Conservation (phyloP, 2,797 vertebrate genomes). For the Oreochromis mossambicus region DNA sequence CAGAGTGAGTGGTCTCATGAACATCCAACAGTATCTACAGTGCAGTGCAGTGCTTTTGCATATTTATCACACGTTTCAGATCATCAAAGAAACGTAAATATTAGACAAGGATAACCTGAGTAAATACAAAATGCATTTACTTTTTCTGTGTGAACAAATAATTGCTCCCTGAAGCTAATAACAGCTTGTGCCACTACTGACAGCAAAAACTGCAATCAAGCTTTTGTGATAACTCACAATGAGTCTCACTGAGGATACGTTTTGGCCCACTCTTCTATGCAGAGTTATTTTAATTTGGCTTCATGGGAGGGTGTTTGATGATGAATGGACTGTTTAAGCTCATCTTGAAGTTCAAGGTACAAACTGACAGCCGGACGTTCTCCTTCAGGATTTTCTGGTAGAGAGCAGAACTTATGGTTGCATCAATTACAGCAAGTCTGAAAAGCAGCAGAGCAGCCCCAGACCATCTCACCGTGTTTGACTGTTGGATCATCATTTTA, state of each 20-base stretch:
- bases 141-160: not conserved
- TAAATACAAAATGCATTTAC: not conserved
- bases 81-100: not conserved
- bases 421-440: not conserved
- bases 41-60: not conserved
- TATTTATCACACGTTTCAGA: not conserved
- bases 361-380: not conserved
- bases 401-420: not conserved
- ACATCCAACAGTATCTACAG: not conserved
- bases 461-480: not conserved
- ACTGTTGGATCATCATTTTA: not conserved
- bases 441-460: not conserved
- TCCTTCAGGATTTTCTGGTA: not conserved
- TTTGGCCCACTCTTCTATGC: not conserved
- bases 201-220: not conserved
- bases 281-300: not conserved
- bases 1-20: slow-evolving; percentile 55
- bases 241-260: not conserved
- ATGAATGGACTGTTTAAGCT: not conserved
- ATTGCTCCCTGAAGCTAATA: not conserved
- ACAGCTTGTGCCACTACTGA: not conserved
- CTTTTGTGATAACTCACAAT: not conserved
- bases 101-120: not conserved
- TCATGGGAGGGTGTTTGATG: not conserved
- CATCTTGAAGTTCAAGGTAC: not conserved